Evolutionary conservation across 2,797 vertebrate species (phyloP).

Genomic region (Limnodromus scolopaceus): DNA sequence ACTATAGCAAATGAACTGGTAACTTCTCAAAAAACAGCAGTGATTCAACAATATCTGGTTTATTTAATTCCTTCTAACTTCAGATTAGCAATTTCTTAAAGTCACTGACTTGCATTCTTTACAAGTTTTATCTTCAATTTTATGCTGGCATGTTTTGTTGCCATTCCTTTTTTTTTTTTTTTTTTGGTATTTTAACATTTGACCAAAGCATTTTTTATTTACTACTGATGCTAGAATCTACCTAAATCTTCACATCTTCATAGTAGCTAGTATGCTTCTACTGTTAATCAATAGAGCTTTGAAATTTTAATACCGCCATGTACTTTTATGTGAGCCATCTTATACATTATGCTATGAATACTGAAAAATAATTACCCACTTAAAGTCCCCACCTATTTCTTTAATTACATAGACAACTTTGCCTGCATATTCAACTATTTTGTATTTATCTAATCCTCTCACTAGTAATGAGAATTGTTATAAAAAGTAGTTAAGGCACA

Average conservation of each 20-base stretch:
- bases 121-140: background rate
- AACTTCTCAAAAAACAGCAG: slow-evolving; percentile 86
- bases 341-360: background rate
- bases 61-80: slow-evolving; percentile 77
- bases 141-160: background rate
- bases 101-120: background rate
- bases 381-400: background rate
- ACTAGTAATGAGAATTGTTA: slow-evolving; percentile 37
- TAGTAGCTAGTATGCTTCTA: background rate
- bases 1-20: slow-evolving; percentile 99
- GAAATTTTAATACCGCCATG: background rate
- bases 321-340: background rate
- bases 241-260: background rate
- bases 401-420: slow-evolving; percentile 24
- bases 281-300: background rate
- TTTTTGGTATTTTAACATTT: background rate
- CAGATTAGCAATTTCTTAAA: slow-evolving; percentile 67
- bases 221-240: background rate
- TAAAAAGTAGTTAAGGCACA: slow-evolving; percentile 30
- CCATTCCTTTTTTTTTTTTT: too few relatives aligned
- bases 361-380: background rate
- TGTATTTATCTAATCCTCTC: slow-evolving; percentile 34
- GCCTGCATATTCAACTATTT: background rate
- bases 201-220: background rate
- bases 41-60: slow-evolving; percentile 79